These are phyloP conservation scores for Leptopilina myrica DNA, from an alignment of 2,888 invertebrate genomes.

Conservation along the genomic window DNA sequence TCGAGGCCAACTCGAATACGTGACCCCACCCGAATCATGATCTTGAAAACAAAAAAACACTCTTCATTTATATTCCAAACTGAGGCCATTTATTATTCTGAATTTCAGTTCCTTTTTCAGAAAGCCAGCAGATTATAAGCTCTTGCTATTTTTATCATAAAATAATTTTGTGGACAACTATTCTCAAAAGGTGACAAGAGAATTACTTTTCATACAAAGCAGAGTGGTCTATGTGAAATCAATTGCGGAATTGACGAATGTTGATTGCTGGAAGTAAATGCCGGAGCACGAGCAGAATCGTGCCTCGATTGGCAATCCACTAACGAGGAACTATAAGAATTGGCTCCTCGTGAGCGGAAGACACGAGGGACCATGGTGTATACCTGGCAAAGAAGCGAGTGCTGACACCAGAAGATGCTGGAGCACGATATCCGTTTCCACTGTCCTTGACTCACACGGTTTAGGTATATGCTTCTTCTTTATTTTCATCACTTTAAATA, in stretches of 20 bases:
- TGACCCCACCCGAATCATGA: constrained; percentile 16
- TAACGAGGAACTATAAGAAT: constrained; percentile 67
- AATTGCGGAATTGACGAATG: constrained; percentile 18
- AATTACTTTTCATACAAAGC: not conserved
- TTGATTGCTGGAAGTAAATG: constrained; percentile 64
- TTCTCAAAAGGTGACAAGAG: too few relatives aligned
- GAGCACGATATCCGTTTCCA: constrained; percentile 68
- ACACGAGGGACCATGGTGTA: constrained; percentile 62
- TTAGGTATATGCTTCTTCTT: not conserved
- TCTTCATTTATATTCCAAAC: not conserved
- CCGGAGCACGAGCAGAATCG: constrained; percentile 60
- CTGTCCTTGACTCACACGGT: constrained; percentile 59
- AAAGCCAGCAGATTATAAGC: too few relatives aligned
- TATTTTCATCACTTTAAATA: too few relatives aligned
- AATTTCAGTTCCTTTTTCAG: not conserved
- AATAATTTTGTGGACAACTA: too few relatives aligned
- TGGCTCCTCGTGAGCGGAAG: constrained; percentile 50
- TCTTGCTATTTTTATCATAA: too few relatives aligned
- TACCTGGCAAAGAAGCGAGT: constrained; percentile 66
- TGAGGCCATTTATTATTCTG: too few relatives aligned
- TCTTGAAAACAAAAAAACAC: constrained; percentile 4
- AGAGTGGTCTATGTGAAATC: not conserved
- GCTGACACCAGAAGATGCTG: constrained; percentile 71
- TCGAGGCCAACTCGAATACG: constrained; percentile 33
- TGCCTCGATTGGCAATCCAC: constrained; percentile 69